These are phyloP conservation scores for Neostethus bicornis DNA, from an alignment of 2,797 vertebrate genomes.

Conservation along the genomic window DNA sequence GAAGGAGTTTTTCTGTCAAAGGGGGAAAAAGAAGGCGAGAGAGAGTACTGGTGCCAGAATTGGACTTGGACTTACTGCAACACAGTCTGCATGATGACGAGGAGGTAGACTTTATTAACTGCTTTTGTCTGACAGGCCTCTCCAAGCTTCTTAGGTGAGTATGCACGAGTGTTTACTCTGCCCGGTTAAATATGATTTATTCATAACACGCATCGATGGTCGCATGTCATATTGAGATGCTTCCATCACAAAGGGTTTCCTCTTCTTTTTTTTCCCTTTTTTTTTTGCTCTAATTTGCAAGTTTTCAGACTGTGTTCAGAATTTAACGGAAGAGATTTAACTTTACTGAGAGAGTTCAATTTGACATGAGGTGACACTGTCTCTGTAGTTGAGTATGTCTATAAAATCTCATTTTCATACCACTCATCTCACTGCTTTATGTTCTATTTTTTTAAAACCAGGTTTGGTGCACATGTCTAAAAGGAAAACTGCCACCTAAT, in stretches of 20 bases:
- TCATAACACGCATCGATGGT: conserved; percentile 75
- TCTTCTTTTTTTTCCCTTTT: conserved; percentile 49
- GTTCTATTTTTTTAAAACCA: conserved; percentile 1
- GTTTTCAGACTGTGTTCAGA: conserved; percentile 59
- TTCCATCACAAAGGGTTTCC: conserved; percentile 68
- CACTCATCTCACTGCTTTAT: conserved; percentile 36
- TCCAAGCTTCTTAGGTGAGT: conserved; percentile 71
- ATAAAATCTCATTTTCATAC: conserved; percentile 49
- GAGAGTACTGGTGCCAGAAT: conserved; percentile 58
- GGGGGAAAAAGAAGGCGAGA: conserved; percentile 13
- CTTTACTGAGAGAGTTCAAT: conserved; percentile 43
- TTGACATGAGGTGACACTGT: conserved; percentile 53
- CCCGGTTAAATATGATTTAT: conserved; percentile 77
- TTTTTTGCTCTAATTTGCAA: conserved; percentile 38
- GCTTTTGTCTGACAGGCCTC: conserved; percentile 74
- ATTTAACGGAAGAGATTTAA: conserved; percentile 44
- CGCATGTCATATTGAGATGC: conserved; percentile 74
- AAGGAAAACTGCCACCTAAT: conserved; percentile 39
- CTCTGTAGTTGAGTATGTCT: conserved; percentile 44
- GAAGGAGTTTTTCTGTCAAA: conserved; percentile 40
- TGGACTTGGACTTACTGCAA: conserved; percentile 65
- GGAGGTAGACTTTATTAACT: conserved; percentile 72
- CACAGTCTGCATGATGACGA: conserved; percentile 65
- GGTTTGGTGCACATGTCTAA: conserved; percentile 19
- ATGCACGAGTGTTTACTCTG: conserved; percentile 74